Conservation (phyloP, 2,888 invertebrate species). For the Acanthacorydalis orientalis region DNA sequence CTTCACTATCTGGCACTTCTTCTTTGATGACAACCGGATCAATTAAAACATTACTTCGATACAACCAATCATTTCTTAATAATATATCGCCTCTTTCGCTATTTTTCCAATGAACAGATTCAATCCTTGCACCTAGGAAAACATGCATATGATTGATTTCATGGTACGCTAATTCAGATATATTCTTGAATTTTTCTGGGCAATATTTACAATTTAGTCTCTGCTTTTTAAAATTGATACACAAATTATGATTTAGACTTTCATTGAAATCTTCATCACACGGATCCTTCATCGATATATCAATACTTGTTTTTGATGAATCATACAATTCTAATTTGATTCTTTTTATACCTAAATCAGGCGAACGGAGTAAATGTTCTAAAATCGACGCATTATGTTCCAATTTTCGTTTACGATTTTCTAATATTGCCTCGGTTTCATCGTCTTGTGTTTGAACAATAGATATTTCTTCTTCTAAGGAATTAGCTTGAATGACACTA, state of each 20-base stretch:
- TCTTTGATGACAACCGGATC: neutral
- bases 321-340: slow-evolving; percentile 3
- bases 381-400: neutral
- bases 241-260: neutral
- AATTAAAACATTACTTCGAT: neutral
- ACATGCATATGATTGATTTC: slow-evolving; percentile 2
- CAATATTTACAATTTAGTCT: slow-evolving; percentile 1
- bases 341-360: slow-evolving; percentile 1
- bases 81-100: slow-evolving; percentile 1
- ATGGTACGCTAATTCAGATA: slow-evolving; percentile 2
- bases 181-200: neutral
- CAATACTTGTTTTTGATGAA: slow-evolving; percentile 1
- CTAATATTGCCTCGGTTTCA: neutral
- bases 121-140: slow-evolving; percentile 4
- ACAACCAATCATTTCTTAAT: slow-evolving; percentile 4
- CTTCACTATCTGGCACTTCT: neutral
- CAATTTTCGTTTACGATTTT: neutral
- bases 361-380: slow-evolving; percentile 1
- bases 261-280: neutral
- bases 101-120: slow-evolving; percentile 1
- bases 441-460: neutral
- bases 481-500: neutral
- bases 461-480: neutral
- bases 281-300: neutral
- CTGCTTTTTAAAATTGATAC: neutral